Percentiles rank a stretch among this genome's conserved stretches.
Evolutionary conservation across 2,888 invertebrate species (phyloP).

Genomic region (Drosophila crucigera): DNA sequence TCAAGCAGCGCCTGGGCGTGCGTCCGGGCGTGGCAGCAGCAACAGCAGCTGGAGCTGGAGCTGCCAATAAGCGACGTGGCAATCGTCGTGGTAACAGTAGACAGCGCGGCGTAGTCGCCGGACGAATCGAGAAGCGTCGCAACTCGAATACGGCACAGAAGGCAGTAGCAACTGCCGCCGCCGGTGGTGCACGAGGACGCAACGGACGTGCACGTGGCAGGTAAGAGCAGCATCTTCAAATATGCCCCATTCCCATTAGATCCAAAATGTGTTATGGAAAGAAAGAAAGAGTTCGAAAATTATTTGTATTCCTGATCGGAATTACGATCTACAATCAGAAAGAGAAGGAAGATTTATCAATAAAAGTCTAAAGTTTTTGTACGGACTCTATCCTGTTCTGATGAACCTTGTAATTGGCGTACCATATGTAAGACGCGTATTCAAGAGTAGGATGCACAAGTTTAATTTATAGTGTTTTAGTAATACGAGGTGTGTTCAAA

Average conservation of each 20-base stretch:
- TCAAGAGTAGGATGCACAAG: neutral
- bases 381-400: neutral
- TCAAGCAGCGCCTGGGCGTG: constrained; percentile 81
- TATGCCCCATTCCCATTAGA: neutral
- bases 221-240: constrained; percentile 45
- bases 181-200: constrained; percentile 56
- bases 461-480: neutral
- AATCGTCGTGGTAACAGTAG: constrained; percentile 60
- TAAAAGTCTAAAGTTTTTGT: neutral
- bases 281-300: neutral
- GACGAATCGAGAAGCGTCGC: constrained; percentile 80
- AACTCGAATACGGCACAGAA: constrained; percentile 52
- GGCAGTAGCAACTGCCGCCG: constrained; percentile 55
- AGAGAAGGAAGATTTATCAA: neutral
- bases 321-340: neutral
- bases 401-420: neutral
- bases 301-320: neutral
- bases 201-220: constrained; percentile 75
- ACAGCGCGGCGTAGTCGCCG: constrained; percentile 74
- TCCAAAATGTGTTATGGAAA: neutral
- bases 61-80: constrained; percentile 42
- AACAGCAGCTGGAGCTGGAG: constrained; percentile 25
- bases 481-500: too few species aligned
- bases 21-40: constrained; percentile 64
- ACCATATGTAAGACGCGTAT: neutral